phyloP scores from a whole-genome alignment of 2,797 vertebrate species.

The Danio choprae region DNA sequence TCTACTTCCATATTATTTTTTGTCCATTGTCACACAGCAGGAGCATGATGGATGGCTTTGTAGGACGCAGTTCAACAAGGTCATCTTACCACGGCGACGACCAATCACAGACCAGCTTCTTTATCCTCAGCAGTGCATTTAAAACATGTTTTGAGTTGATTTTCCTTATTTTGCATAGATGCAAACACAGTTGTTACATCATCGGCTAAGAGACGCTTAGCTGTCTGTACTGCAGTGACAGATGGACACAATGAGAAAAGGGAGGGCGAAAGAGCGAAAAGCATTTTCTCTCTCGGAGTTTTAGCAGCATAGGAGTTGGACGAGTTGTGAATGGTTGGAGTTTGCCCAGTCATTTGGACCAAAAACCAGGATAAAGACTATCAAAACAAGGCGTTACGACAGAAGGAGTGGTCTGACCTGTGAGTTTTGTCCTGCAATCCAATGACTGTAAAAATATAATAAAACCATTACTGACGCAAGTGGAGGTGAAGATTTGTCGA shows the following conservation, averaged over 20 bases:
- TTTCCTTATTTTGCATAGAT: conserved; percentile 46
- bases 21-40: conserved; percentile 16
- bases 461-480: conserved; percentile 25
- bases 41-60: conserved; percentile 21
- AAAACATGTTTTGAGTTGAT: conserved; percentile 17
- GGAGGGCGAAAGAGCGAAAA: conserved; percentile 22
- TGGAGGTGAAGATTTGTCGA: background rate
- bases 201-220: conserved; percentile 33
- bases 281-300: conserved; percentile 50
- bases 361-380: conserved; percentile 4
- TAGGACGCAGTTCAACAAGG: conserved; percentile 51
- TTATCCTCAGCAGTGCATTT: background rate
- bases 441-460: background rate
- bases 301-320: background rate
- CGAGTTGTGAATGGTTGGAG: conserved; percentile 6
- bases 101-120: conserved; percentile 39
- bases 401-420: conserved; percentile 17
- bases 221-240: conserved; percentile 58
- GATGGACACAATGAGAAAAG: conserved; percentile 66
- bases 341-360: background rate
- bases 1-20: conserved; percentile 14
- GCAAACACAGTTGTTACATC: conserved; percentile 54
- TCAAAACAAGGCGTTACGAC: conserved; percentile 6
- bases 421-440: background rate
- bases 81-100: conserved; percentile 25